Evolutionary conservation across 2,113 vertebrate species (phyloP), one percentile per base, ranked within the genome.

Genomic region (Phoenicopterus ruber): DNA sequence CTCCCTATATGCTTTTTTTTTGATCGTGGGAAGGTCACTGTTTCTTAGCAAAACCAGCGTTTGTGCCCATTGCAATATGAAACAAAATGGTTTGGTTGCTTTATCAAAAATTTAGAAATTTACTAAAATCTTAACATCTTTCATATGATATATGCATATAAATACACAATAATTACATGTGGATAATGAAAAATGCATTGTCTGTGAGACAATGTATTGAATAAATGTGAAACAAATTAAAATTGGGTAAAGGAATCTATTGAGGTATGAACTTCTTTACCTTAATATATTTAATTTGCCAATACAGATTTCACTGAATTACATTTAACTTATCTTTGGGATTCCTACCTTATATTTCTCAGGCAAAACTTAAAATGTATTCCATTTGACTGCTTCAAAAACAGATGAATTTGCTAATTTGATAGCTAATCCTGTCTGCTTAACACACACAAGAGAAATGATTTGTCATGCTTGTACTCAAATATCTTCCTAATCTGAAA

Each of bases 401-500:
- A 42, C 36, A 55, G 31, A 29, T 28, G 2, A 2, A 15, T 95
- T 93, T 93, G 24, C 18, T 81, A 74, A 62, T 81, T 85, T 70
- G 17, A 14, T 77, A 87, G 26, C 16, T 92, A 93, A 79, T 89
- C 29, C 46, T 76, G 8, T 59, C 50, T 81, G 22, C 61, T 84
- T 86, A 89, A 54, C 38, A 57, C 13, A 88, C n/a, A 80, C 2
- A 10, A 86, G 38, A 91, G 38, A 78, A 91, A 90, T 73, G 3
- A 88, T 92, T 92, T 90, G 38, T 84, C 38, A 74, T 46, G 69
- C 42, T 81, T 8, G 58, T 82, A 78, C 59, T 91, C 47, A 86
- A 91, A 67, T 82, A 44, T 86, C 58, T 66, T 74, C 55, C 40
- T 89, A 93, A 96, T 94, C 42, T 86, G 63, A 84, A 94, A 86